phyloP scores from a whole-genome alignment of 2,888 invertebrate genomes.

The Apotomis betuletana region DNA sequence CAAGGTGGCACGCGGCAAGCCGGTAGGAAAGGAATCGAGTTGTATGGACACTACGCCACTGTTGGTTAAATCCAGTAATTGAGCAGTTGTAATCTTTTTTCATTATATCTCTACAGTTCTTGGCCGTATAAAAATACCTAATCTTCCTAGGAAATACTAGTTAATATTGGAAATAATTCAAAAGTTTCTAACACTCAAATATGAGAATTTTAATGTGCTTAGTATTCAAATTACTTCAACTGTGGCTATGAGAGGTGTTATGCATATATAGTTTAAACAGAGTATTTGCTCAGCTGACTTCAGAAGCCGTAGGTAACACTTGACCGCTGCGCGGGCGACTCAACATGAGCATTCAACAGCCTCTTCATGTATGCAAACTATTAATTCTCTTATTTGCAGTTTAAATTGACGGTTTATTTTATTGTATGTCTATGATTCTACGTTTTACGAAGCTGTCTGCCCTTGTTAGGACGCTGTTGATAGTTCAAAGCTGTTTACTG shows the following conservation, averaged over 20 bases:
- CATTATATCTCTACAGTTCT: no score
- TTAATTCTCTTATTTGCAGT: conserved; percentile 10
- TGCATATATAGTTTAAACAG: conserved; percentile 18
- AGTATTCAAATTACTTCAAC: conserved; percentile 10
- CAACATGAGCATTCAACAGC: neutral
- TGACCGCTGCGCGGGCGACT: conserved; percentile 20
- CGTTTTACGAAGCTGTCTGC: no score
- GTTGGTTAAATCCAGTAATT: no score
- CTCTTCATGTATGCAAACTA: conserved; percentile 2
- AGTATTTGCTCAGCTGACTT: conserved; percentile 42
- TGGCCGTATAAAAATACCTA: no score
- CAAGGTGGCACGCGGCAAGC: no score
- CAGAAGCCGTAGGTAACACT: conserved; percentile 19
- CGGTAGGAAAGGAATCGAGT: no score
- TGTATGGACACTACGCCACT: no score
- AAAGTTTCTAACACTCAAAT: conserved; percentile 5
- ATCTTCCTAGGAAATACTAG: neutral
- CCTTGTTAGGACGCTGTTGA: neutral
- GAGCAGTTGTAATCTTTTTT: no score
- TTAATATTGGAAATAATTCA: neutral
- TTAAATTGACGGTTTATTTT: neutral
- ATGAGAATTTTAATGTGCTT: conserved; percentile 6
- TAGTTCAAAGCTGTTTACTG: neutral
- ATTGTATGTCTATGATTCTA: neutral
- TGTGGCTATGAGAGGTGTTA: conserved; percentile 30